A percentile compares a stretch with the other conserved stretches of the same genome.
Conservation (phyloP, 2,797 vertebrate species). For the Tapirus indicus region DNA sequence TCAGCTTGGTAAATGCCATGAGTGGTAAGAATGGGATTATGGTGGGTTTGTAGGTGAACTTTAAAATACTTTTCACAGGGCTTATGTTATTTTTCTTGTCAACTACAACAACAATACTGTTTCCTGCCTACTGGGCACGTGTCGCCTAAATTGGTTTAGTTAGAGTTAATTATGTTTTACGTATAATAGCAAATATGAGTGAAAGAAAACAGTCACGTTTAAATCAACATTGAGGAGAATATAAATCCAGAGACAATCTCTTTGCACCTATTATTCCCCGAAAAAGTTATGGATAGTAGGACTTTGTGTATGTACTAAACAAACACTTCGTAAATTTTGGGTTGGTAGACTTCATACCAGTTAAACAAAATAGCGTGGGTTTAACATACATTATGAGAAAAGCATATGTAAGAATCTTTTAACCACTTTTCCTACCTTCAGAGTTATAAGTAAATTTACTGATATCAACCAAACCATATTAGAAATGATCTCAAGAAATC, state of each 20-base stretch:
- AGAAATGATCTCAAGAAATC: slow-evolving; percentile 3
- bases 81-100: background rate
- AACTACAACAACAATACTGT: background rate
- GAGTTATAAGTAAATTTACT: background rate
- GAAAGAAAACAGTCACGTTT: background rate
- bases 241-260: background rate
- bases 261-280: background rate
- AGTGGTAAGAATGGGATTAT: background rate
- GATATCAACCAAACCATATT: background rate
- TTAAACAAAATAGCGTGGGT: background rate
- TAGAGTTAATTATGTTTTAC: background rate
- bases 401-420: background rate
- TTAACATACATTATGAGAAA: background rate
- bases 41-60: background rate
- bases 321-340: background rate
- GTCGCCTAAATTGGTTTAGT: background rate
- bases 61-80: background rate
- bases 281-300: background rate
- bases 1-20: background rate
- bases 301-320: background rate
- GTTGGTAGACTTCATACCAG: background rate
- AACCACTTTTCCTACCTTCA: slow-evolving; percentile 10
- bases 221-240: background rate
- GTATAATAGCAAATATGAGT: background rate
- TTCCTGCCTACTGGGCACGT: background rate